phyloP scores from a whole-genome alignment of 2,888 invertebrate species.

The Apeira syringaria region DNA sequence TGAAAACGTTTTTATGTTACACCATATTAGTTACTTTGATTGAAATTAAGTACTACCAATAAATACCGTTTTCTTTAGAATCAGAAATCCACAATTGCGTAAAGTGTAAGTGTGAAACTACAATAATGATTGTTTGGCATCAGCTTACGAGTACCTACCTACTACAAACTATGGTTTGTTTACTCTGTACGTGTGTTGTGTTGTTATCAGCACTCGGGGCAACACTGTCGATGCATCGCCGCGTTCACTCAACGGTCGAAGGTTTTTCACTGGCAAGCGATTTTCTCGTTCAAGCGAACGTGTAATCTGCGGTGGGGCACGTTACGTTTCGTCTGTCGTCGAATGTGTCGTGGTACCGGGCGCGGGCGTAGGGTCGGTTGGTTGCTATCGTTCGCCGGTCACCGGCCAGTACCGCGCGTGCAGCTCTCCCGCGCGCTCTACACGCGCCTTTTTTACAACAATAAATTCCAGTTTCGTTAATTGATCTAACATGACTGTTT shows the following conservation, averaged over 20 bases:
- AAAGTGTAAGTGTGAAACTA: too few relatives aligned
- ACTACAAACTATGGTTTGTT: slow-evolving; percentile 40
- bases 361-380: slow-evolving; percentile 60
- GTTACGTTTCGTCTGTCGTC: slow-evolving; percentile 23
- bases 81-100: too few relatives aligned
- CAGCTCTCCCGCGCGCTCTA: slow-evolving; percentile 68
- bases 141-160: slow-evolving; percentile 1
- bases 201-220: slow-evolving; percentile 58
- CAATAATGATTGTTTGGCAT: slow-evolving; percentile 15
- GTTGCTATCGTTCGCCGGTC: slow-evolving; percentile 77
- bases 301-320: slow-evolving; percentile 6
- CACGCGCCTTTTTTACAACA: slow-evolving; percentile 39
- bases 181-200: slow-evolving; percentile 48
- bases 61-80: too few relatives aligned
- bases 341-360: slow-evolving; percentile 60
- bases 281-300: slow-evolving; percentile 2
- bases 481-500: slow-evolving; percentile 64
- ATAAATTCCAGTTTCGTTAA: slow-evolving; percentile 49
- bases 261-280: slow-evolving; percentile 25
- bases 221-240: slow-evolving; percentile 39
- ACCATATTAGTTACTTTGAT: too few relatives aligned
- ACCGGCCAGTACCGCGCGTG: slow-evolving; percentile 77
- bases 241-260: slow-evolving; percentile 35
- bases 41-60: too few relatives aligned
- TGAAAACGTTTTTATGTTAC: too few relatives aligned